Evolutionary conservation across 2,113 vertebrate species (phyloP).

Genomic region (Chroicocephalus ridibundus): DNA sequence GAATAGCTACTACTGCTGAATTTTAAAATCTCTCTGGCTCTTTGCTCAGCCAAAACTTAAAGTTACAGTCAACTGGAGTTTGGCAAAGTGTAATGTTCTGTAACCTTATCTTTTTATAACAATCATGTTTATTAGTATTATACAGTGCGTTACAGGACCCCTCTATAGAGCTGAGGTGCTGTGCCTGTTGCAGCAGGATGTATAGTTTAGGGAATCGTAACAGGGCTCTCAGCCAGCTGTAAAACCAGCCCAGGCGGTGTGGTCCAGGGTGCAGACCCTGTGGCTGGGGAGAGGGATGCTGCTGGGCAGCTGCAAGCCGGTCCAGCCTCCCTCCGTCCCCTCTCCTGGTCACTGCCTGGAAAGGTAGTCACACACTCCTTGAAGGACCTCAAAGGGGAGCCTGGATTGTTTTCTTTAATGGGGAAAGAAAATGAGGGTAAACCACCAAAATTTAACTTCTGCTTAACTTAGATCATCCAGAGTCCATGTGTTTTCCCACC

Average conservation of each 20-base stretch:
- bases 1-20: constrained; percentile 74
- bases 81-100: constrained; percentile 24
- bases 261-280: neutral
- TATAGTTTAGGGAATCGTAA: neutral
- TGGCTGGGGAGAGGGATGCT: neutral
- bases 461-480: neutral
- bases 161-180: neutral
- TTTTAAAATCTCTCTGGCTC: constrained; percentile 74
- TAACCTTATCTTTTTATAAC: constrained; percentile 55
- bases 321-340: neutral
- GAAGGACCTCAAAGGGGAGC: neutral
- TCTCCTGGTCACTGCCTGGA: too few relatives aligned
- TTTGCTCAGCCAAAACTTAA: constrained; percentile 51
- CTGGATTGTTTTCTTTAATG: neutral
- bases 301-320: neutral
- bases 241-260: neutral
- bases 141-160: neutral
- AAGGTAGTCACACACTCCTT: accelerated
- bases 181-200: neutral
- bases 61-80: constrained; percentile 49
- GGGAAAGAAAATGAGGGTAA: neutral
- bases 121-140: constrained; percentile 48
- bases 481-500: neutral
- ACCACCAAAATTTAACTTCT: neutral
- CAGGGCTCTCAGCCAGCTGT: neutral